A percentile compares a stretch with the other conserved stretches of the same genome.
Conservation (phyloP, 1,140 invertebrate species). For the Polyergus mexicanus region DNA sequence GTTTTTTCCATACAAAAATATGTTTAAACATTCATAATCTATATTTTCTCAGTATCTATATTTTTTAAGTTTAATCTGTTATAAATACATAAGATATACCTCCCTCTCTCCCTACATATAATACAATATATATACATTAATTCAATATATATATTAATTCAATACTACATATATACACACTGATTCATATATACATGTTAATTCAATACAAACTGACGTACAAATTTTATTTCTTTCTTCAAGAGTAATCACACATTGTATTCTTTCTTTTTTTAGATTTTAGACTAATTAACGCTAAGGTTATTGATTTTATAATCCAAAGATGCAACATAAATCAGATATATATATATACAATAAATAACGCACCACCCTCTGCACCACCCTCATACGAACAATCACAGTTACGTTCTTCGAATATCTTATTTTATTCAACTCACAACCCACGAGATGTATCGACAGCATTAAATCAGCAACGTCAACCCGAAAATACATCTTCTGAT, state of each 20-base stretch:
- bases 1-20: too few relatives aligned
- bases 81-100: too few relatives aligned
- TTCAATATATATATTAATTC: too few relatives aligned
- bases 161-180: too few relatives aligned
- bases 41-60: too few relatives aligned
- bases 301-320: background rate
- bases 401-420: background rate
- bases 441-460: background rate
- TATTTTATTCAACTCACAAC: too few relatives aligned
- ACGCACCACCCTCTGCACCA: conserved; percentile 28
- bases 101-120: too few relatives aligned
- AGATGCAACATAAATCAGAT: background rate
- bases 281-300: too few relatives aligned
- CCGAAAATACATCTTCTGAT: background rate
- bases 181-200: too few relatives aligned
- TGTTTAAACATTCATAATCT: too few relatives aligned
- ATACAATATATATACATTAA: too few relatives aligned
- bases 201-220: background rate
- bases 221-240: background rate
- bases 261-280: background rate
- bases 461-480: background rate
- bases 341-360: conserved; percentile 28
- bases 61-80: too few relatives aligned
- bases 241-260: background rate
- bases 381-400: conserved; percentile 37